Base-by-base conservation (phyloP, 2,113 vertebrate genomes). In the Drymodes brunneopygia region DNA sequence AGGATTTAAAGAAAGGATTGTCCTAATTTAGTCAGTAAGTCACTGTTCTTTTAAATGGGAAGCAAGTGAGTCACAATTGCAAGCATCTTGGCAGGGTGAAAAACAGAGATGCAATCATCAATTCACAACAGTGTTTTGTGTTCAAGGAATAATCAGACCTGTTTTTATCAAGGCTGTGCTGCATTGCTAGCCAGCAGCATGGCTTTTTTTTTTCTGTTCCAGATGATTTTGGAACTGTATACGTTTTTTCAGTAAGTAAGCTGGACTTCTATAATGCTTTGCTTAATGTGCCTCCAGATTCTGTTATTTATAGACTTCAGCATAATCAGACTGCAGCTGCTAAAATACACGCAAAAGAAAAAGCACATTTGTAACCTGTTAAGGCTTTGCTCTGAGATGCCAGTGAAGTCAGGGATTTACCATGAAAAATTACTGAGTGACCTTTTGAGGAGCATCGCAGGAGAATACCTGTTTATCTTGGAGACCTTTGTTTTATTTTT, bases 271-370 rank as follows among this genome's bases (percentile, higher is more conserved):
- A 40, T 87, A 95, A 95, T 94, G 85, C 45, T 83, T 87, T 94
- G 58, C 88, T 94, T 95, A 95, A 94, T 98, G 93, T 94, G 50
- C 83, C 78, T 96, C 67, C 86, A 95, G 95, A 95, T 97, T 92
- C 89, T 65, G 73, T 96, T 98, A 95, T 98, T 98, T 97, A 97
- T 97, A 97, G 96, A 95, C 84, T 96, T 84, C 25, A 14, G 57
- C 57, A 81, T 83, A 94, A 93, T 97, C 79, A 73, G 83, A 65
- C 62, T 95, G 90, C 93, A 97, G 90, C 95, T 96, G 95, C 70
- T 86, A 91, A 95, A 96, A 85, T 70, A 81, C 45, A 81, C 36
- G 93, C 77, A 91, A 92, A 97, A 93, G 90, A 77, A 81, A 77
- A 95, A 36, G 42, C 28, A 21, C 82, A 15, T 12, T 91, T 78